Evolutionary conservation across 2,797 vertebrate species (phyloP).

Genomic region (Peromyscus eremicus): DNA sequence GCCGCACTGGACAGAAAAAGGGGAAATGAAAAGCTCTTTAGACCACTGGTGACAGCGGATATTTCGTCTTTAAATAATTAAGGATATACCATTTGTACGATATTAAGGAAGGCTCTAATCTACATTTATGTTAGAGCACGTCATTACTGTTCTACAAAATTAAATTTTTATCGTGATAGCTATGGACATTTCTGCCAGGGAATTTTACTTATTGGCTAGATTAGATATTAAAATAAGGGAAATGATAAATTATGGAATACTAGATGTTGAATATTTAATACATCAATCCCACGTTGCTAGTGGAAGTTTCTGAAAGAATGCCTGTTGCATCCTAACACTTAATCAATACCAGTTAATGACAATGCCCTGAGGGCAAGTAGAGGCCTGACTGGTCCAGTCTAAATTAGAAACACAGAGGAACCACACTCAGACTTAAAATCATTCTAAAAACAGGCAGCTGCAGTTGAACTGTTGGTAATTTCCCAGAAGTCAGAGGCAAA

Average conservation of each 20-base stretch:
- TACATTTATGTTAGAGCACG: conserved; percentile 63
- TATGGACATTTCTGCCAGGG: conserved; percentile 39
- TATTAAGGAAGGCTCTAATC: conserved; percentile 64
- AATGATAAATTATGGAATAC: conserved; percentile 70
- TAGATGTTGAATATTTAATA: conserved; percentile 74
- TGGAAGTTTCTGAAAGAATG: conserved; percentile 50
- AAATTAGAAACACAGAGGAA: conserved; percentile 50
- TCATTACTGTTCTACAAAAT: conserved; percentile 57
- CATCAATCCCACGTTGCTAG: conserved; percentile 27
- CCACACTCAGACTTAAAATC: conserved; percentile 38
- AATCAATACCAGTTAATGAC: conserved; percentile 57
- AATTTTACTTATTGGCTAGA: conserved; percentile 61
- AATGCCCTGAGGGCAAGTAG: conserved; percentile 9
- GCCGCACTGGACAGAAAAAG: neutral
- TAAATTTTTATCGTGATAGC: conserved; percentile 63
- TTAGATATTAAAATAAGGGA: conserved; percentile 71
- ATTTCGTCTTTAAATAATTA: conserved; percentile 71
- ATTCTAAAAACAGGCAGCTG: neutral
- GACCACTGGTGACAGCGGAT: conserved; percentile 41
- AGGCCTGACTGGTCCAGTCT: conserved; percentile 8
- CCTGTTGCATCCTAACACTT: conserved; percentile 27
- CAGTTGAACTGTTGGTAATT: neutral
- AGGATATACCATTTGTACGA: conserved; percentile 39
- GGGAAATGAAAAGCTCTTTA: neutral
- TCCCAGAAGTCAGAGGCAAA: conserved; percentile 40